A percentile compares a stretch with the other conserved stretches of the same genome.
Evolutionary conservation across 30 jellyfish, hydroid and myxozoan species (phyloP).

Genomic region (Aurelia aurita complex sp. Pacific): DNA sequence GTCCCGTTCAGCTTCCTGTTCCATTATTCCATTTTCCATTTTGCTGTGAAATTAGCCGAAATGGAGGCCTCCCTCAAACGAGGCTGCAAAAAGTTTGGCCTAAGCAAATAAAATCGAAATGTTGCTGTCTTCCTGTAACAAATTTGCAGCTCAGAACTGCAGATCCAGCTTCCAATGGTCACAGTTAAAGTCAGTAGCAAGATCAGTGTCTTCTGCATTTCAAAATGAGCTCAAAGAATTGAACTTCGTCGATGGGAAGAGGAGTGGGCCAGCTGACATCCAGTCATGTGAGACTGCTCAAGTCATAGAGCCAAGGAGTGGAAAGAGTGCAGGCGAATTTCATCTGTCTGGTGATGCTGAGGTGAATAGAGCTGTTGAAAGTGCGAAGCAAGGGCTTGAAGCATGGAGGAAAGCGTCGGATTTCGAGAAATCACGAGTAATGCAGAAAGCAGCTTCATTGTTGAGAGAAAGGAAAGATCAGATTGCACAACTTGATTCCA

Average conservation of each 20-base stretch:
- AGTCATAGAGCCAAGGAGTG: conserved; percentile 87
- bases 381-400: conserved; percentile 79
- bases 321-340: conserved; percentile 69
- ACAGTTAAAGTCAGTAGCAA: background rate
- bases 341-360: conserved; percentile 77
- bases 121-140: too few relatives aligned
- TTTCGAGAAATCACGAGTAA: conserved; percentile 58
- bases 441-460: conserved; percentile 77
- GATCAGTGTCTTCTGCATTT: conserved; percentile 19
- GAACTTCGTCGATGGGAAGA: conserved; percentile 80
- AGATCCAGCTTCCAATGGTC: background rate
- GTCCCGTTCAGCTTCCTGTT: too few relatives aligned
- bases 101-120: too few relatives aligned
- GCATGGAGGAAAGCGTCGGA: conserved; percentile 72
- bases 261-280: conserved; percentile 59
- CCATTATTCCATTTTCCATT: too few relatives aligned
- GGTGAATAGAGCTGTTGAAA: conserved; percentile 80
- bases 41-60: too few relatives aligned
- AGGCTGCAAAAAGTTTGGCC: too few relatives aligned
- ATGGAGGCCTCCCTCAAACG: too few relatives aligned
- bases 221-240: conserved; percentile 32
- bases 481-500: conserved; percentile 84
- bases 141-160: too few relatives aligned
- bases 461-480: conserved; percentile 69
- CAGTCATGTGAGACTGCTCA: conserved; percentile 32